Percentiles rank a stretch among this genome's conserved stretches.
Evolutionary conservation across 2,113 vertebrate genomes (phyloP).

Genomic region (Agelaius tricolor): DNA sequence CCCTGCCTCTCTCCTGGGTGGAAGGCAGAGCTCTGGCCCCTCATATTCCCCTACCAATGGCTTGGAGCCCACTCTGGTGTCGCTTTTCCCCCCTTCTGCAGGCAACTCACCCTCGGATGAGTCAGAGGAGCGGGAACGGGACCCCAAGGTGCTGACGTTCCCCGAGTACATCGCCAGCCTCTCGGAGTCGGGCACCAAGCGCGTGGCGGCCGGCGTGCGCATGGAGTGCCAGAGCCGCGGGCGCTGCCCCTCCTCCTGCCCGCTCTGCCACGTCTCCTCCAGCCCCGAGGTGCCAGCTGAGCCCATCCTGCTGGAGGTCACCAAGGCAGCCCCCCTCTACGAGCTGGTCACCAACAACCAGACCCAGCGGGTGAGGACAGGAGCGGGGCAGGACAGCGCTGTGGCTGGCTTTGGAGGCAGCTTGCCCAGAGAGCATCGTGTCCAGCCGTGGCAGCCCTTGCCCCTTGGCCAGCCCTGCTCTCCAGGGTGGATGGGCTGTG

Average conservation of each 20-base stretch:
- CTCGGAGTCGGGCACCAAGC: slow-evolving; percentile 90
- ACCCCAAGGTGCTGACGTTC: slow-evolving; percentile 91
- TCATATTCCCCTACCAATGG: rapidly evolving
- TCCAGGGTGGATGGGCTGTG: background rate
- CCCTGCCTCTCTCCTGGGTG: background rate
- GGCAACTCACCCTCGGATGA: slow-evolving; percentile 97
- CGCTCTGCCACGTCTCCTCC: slow-evolving; percentile 87
- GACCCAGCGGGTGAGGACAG: slow-evolving; percentile 87
- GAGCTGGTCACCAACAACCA: slow-evolving; percentile 94
- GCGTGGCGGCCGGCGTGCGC: slow-evolving; percentile 88
- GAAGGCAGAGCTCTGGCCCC: background rate
- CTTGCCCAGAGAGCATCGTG: background rate
- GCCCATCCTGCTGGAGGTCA: slow-evolving; percentile 93
- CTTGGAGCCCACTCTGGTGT: background rate
- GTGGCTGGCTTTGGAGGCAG: background rate
- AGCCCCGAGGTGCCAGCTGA: slow-evolving; percentile 76
- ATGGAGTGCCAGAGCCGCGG: slow-evolving; percentile 96
- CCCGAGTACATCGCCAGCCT: slow-evolving; percentile 94
- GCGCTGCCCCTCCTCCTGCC: slow-evolving; percentile 91
- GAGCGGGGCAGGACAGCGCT: rapidly evolving
- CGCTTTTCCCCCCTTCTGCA: slow-evolving; percentile 40
- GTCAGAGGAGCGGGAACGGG: slow-evolving; percentile 92
- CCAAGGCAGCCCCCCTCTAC: slow-evolving; percentile 91
- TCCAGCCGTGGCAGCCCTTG: background rate
- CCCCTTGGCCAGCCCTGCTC: background rate